phyloP scores from a whole-genome alignment of 2,888 invertebrate genomes.

The Neuroscelio doddi region DNA sequence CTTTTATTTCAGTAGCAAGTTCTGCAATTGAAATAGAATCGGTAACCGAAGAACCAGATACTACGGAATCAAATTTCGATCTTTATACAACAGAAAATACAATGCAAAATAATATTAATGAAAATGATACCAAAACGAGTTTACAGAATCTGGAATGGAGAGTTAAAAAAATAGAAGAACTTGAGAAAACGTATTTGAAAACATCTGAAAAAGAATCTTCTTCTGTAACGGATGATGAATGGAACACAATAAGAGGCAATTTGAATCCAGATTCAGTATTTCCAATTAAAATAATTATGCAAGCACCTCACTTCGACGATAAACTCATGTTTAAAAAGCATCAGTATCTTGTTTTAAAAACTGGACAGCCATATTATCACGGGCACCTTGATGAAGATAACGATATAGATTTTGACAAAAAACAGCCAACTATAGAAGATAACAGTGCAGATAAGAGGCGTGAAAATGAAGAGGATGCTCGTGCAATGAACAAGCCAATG shows the following conservation, averaged over 20 bases:
- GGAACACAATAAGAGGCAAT: too few relatives aligned
- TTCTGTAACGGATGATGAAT: not conserved
- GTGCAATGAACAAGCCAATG: slow-evolving; percentile 26
- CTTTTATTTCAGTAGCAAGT: too few relatives aligned
- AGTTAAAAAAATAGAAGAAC: too few relatives aligned
- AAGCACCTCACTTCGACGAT: slow-evolving; percentile 59
- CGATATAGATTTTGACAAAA: not conserved
- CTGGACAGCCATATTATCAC: slow-evolving; percentile 55
- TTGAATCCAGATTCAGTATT: slow-evolving; percentile 33
- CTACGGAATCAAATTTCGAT: not conserved
- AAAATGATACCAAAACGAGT: too few relatives aligned
- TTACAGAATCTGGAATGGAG: too few relatives aligned
- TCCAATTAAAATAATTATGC: slow-evolving; percentile 64
- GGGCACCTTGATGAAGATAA: slow-evolving; percentile 52
- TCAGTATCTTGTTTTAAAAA: slow-evolving; percentile 60
- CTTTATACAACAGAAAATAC: too few relatives aligned
- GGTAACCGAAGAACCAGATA: not conserved
- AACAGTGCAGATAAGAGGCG: slow-evolving; percentile 1
- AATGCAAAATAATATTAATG: too few relatives aligned
- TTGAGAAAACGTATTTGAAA: too few relatives aligned
- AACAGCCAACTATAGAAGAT: not conserved
- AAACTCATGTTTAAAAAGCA: slow-evolving; percentile 50
- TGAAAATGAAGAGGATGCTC: slow-evolving; percentile 11
- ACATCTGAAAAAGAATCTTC: not conserved
- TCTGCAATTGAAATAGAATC: not conserved